Evolutionary conservation across 2,797 vertebrate species (phyloP).

Genomic region (Alouatta caraya): DNA sequence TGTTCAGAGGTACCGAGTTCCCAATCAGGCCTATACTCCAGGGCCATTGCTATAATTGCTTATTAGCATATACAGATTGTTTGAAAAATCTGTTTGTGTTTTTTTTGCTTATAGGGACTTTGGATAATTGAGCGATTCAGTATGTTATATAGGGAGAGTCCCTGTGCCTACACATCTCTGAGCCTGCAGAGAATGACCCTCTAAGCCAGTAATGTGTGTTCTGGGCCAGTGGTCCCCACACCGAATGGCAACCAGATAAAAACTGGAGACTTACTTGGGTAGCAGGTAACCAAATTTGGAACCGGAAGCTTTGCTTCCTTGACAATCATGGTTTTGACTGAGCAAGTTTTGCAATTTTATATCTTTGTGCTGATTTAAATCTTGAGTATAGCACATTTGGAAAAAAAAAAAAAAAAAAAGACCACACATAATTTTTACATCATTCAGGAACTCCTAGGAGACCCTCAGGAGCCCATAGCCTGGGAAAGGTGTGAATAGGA

Average conservation of each 20-base stretch:
- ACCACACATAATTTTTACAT: fast-evolving
- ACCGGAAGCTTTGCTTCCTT: not conserved
- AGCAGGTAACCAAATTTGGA: not conserved
- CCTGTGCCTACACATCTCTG: not conserved
- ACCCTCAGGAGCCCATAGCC: not conserved
- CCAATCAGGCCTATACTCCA: not conserved
- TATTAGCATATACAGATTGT: not conserved
- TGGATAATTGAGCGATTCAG: not conserved
- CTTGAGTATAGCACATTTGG: not conserved
- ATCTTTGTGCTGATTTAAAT: not conserved
- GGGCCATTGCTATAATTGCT: not conserved
- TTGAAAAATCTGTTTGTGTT: not conserved
- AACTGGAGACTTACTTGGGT: not conserved
- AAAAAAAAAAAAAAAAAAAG: not conserved
- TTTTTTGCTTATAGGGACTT: not conserved
- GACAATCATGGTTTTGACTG: not conserved
- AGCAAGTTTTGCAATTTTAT: not conserved
- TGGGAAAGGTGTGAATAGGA: not conserved
- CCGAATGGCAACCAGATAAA: not conserved
- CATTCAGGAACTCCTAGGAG: not conserved
- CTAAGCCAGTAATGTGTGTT: not conserved
- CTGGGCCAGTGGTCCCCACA: not conserved
- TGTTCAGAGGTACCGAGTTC: not conserved
- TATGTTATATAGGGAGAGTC: not conserved
- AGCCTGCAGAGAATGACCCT: not conserved